Conservation (phyloP, 2,888 invertebrate genomes). For the Aporophyla nigra region DNA sequence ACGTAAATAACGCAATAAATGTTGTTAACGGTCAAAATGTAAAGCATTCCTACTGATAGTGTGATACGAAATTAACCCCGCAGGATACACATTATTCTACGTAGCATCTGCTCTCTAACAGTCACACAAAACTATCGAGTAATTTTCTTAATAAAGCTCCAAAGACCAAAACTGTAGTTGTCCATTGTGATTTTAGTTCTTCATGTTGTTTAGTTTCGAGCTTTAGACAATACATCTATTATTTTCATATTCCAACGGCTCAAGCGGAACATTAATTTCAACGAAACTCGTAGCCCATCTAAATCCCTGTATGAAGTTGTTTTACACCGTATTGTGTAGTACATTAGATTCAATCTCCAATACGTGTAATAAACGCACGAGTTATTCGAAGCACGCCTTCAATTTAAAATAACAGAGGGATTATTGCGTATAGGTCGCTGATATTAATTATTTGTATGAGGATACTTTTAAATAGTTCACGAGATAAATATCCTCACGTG, state of each 20-base stretch:
- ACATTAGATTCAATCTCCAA: conserved; percentile 37
- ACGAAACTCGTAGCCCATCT: conserved; percentile 61
- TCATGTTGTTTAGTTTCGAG: conserved; percentile 24
- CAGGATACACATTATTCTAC: neutral
- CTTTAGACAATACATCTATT: conserved; percentile 49
- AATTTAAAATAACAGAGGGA: conserved; percentile 61
- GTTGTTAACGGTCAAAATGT: too few relatives aligned
- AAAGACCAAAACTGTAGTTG: conserved; percentile 6
- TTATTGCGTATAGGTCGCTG: conserved; percentile 55
- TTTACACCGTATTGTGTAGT: conserved; percentile 30
- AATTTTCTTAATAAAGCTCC: conserved; percentile 19
- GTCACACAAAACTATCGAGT: conserved; percentile 7
- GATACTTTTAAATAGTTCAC: conserved; percentile 26
- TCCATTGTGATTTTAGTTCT: conserved; percentile 12
- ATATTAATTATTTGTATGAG: conserved; percentile 42
- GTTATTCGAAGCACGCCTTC: conserved; percentile 63
- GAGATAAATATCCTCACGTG: conserved; percentile 1
- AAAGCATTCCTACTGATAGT: too few relatives aligned
- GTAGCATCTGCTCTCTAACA: neutral
- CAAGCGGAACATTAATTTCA: conserved; percentile 63
- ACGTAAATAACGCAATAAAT: too few relatives aligned
- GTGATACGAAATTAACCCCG: too few relatives aligned
- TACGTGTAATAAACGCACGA: conserved; percentile 44
- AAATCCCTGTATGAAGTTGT: conserved; percentile 12
- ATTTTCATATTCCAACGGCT: conserved; percentile 62